Evolutionary conservation across 2,888 invertebrate genomes (phyloP).

Genomic region (Stratiomys singularior): DNA sequence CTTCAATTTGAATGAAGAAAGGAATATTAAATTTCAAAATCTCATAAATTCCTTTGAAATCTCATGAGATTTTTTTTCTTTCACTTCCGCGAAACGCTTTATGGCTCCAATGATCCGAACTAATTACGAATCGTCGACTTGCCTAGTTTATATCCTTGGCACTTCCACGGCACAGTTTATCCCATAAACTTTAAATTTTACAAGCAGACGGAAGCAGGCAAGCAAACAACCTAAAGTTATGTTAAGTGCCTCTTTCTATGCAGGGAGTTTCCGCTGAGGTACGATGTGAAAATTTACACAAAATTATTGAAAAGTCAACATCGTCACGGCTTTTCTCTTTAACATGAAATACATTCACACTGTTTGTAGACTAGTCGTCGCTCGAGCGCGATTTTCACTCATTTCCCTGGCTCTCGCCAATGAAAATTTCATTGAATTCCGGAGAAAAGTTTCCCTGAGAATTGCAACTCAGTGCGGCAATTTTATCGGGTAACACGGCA

Average conservation of each 20-base stretch:
- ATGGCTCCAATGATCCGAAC: constrained; percentile 16
- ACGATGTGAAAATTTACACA: not conserved
- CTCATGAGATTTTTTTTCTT: not conserved
- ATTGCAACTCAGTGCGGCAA: too few relatives aligned
- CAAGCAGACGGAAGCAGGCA: not conserved
- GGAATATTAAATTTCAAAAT: not conserved
- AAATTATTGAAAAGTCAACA: not conserved
- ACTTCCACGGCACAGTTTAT: not conserved
- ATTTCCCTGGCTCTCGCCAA: too few relatives aligned
- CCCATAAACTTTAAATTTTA: not conserved
- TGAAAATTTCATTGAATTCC: too few relatives aligned
- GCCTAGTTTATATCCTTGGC: not conserved
- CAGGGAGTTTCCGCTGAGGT: not conserved
- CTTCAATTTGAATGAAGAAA: not conserved
- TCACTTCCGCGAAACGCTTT: not conserved
- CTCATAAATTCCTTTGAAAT: not conserved
- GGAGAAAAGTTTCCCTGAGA: too few relatives aligned
- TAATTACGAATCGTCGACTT: constrained; percentile 24
- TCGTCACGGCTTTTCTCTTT: not conserved
- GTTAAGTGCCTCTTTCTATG: too few relatives aligned
- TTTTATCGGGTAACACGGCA: too few relatives aligned
- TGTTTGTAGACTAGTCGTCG: too few relatives aligned
- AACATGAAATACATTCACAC: too few relatives aligned
- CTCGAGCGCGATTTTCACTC: too few relatives aligned
- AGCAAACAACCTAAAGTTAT: too few relatives aligned